A percentile compares a stretch with the other conserved stretches of the same genome.
phyloP scores from a whole-genome alignment of 2,888 invertebrate species.

The Pediacus dermestoides region DNA sequence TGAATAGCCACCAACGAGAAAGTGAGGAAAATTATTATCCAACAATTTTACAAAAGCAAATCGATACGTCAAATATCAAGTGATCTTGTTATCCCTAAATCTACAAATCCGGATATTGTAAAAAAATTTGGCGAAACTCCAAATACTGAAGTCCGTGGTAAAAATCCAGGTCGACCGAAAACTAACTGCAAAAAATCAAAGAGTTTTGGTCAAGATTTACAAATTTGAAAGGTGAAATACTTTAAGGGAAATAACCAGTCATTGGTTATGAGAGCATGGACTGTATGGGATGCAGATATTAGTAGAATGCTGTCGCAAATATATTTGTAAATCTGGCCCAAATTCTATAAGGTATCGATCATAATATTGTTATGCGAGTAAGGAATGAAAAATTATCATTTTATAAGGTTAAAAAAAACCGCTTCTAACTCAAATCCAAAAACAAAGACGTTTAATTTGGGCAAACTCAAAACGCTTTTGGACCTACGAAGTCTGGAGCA shows the following conservation, averaged over 20 bases:
- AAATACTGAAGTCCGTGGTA: slow-evolving; percentile 9
- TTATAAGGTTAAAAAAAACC: background rate
- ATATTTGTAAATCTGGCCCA: slow-evolving; percentile 7
- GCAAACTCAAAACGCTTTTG: slow-evolving; percentile 8
- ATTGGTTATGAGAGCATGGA: no score
- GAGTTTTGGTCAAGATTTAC: no score
- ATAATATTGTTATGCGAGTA: slow-evolving; percentile 7
- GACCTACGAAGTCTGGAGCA: slow-evolving; percentile 6
- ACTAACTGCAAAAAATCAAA: slow-evolving; percentile 9
- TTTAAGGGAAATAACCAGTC: no score
- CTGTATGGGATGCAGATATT: slow-evolving; percentile 3
- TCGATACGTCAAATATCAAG: slow-evolving; percentile 8
- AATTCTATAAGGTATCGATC: no score
- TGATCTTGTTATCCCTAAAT: slow-evolving; percentile 9
- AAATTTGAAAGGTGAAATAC: no score
- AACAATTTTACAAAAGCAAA: slow-evolving; percentile 6
- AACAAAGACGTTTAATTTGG: slow-evolving; percentile 7
- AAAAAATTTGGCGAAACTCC: slow-evolving; percentile 1
- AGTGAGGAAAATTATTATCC: slow-evolving; percentile 5
- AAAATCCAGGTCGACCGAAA: slow-evolving; percentile 6
- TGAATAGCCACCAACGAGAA: slow-evolving; percentile 5
- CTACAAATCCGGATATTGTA: slow-evolving; percentile 5
- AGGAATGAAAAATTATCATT: slow-evolving; percentile 4
- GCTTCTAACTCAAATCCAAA: slow-evolving; percentile 7
- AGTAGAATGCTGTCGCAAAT: slow-evolving; percentile 5